Conservation (phyloP, 2,888 invertebrate species). For the Masnerella sp. region DNA sequence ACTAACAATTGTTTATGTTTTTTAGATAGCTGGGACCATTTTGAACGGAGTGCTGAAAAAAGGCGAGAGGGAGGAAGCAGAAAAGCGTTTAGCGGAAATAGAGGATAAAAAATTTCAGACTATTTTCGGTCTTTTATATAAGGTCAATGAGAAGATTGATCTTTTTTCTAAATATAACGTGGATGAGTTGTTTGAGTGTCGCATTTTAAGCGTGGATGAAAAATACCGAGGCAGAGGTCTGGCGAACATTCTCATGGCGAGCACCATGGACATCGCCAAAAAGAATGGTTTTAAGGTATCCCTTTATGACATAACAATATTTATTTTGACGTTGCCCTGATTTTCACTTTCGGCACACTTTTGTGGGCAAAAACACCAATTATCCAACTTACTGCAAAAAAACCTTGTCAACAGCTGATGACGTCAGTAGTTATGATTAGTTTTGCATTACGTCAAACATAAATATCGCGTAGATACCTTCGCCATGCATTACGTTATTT, state of each 20-base stretch:
- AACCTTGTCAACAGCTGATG: constrained; percentile 5
- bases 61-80: constrained; percentile 85
- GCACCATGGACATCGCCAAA: constrained; percentile 83
- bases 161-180: constrained; percentile 84
- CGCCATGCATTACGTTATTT: constrained; percentile 17
- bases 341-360: not conserved
- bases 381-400: not conserved
- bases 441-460: constrained; percentile 17
- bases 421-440: constrained; percentile 13
- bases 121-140: constrained; percentile 87
- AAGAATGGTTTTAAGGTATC: constrained; percentile 85
- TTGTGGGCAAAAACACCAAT: not conserved
- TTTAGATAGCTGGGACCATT: constrained; percentile 87
- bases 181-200: constrained; percentile 86
- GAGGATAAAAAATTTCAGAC: constrained; percentile 86
- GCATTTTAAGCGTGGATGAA: constrained; percentile 88
- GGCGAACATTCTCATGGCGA: constrained; percentile 84
- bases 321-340: constrained; percentile 4
- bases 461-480: constrained; percentile 9
- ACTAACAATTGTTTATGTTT: constrained; percentile 59
- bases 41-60: constrained; percentile 87
- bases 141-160: constrained; percentile 83
- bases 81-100: constrained; percentile 83
- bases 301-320: too few relatives aligned
- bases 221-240: constrained; percentile 86